These are phyloP conservation scores for Sceliomorpha sp. DNA, from an alignment of 2,888 invertebrate genomes.

Conservation along the genomic window DNA sequence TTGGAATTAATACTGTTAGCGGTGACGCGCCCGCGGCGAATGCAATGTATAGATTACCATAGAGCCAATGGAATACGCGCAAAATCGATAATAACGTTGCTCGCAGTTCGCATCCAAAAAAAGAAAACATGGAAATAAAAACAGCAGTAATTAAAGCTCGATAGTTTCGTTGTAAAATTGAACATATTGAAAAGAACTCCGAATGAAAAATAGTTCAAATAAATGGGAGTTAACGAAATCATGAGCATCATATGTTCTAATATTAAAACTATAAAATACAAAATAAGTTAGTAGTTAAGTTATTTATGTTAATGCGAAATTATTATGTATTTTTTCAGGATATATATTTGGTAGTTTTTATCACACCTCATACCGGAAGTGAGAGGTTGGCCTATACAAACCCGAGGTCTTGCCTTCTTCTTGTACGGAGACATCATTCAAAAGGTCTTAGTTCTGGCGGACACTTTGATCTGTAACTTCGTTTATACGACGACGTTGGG, in stretches of 20 bases:
- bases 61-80: slow-evolving; percentile 51
- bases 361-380: slow-evolving; percentile 37
- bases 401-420: slow-evolving; percentile 7
- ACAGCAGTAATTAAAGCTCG: slow-evolving; percentile 43
- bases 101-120: slow-evolving; percentile 37
- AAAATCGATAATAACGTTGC: slow-evolving; percentile 54
- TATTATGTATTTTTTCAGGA: background rate
- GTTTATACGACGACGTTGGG: slow-evolving; percentile 73
- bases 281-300: no score
- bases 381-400: slow-evolving; percentile 25
- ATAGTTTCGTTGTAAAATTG: slow-evolving; percentile 43
- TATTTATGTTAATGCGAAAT: no score
- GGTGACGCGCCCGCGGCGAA: slow-evolving; percentile 53
- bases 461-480: slow-evolving; percentile 76
- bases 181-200: slow-evolving; percentile 32
- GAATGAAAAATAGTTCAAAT: slow-evolving; percentile 4
- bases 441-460: slow-evolving; percentile 46
- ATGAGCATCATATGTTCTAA: no score
- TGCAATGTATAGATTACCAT: slow-evolving; percentile 55
- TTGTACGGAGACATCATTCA: slow-evolving; percentile 22
- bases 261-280: no score
- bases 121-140: slow-evolving; percentile 42
- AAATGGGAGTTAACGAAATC: slow-evolving; percentile 4
- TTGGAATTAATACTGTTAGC: slow-evolving; percentile 60
- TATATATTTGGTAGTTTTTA: slow-evolving; percentile 13